A percentile compares a stretch with the other conserved stretches of the same genome.
Conservation (phyloP, 2,888 invertebrate genomes). For the Hypomecis atomaria region DNA sequence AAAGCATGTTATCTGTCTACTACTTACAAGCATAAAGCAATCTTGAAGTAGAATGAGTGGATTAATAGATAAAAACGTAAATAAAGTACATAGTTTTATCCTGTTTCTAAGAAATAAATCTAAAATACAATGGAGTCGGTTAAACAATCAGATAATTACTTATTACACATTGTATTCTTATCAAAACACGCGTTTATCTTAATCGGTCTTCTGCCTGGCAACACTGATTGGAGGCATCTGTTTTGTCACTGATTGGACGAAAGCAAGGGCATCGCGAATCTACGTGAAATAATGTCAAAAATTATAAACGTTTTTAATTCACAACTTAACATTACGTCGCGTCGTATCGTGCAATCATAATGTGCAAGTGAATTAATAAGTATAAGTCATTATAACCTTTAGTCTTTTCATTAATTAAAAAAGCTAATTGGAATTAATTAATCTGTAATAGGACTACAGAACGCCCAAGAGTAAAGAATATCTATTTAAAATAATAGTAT, state of each 20-base stretch:
- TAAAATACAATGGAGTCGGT: slow-evolving; percentile 9
- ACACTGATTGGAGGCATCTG: slow-evolving; percentile 3
- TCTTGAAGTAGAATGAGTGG: not conserved
- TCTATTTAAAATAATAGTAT: too few relatives aligned
- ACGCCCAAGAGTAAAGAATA: too few relatives aligned
- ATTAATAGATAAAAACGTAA: not conserved
- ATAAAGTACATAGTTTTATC: slow-evolving; percentile 1
- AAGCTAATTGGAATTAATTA: too few relatives aligned
- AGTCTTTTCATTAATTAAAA: too few relatives aligned
- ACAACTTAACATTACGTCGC: not conserved
- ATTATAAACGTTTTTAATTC: not conserved
- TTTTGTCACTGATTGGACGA: not conserved
- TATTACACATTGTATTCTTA: slow-evolving; percentile 6
- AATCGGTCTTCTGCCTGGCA: slow-evolving; percentile 6
- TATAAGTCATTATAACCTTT: too few relatives aligned
- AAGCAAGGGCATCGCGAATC: not conserved
- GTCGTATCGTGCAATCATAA: too few relatives aligned
- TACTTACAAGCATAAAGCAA: too few relatives aligned
- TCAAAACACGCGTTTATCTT: slow-evolving; percentile 7
- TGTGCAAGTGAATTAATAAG: too few relatives aligned
- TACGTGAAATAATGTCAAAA: not conserved
- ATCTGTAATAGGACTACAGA: too few relatives aligned
- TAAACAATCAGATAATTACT: slow-evolving; percentile 5
- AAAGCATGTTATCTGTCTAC: too few relatives aligned
- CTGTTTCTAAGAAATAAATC: not conserved